Conservation (phyloP, 2,888 invertebrate species). For the Strigamia transsilvanica region DNA sequence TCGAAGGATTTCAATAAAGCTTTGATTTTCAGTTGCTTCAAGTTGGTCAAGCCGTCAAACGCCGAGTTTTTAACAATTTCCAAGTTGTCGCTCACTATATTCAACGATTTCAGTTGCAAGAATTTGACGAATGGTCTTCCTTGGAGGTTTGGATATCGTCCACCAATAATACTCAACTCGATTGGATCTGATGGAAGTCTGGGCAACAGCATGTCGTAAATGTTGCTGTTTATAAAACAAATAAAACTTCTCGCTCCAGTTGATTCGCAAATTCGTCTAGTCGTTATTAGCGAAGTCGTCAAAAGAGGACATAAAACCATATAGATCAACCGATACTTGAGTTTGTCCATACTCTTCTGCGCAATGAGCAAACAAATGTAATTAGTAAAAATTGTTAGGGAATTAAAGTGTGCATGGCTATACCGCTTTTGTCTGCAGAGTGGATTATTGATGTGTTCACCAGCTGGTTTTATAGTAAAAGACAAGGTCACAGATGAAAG, state of each 20-base stretch:
- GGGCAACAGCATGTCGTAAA: neutral
- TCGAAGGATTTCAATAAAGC: neutral
- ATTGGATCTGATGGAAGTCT: neutral
- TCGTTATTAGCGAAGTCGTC: neutral
- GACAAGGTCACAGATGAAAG: neutral
- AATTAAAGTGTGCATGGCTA: neutral
- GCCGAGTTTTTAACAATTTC: slow-evolving; percentile 2
- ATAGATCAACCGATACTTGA: neutral
- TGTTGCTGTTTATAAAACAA: slow-evolving; percentile 18
- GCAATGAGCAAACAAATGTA: neutral
- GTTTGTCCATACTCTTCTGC: neutral
- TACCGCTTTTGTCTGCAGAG: neutral
- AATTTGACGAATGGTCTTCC: neutral
- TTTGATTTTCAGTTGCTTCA: neutral
- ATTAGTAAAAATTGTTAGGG: neutral
- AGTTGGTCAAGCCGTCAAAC: neutral
- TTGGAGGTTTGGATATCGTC: neutral
- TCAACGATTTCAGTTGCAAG: neutral
- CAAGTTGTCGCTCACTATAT: slow-evolving; percentile 7
- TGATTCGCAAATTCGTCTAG: neutral
- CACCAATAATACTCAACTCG: neutral
- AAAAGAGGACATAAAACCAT: neutral
- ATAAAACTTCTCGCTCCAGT: neutral
- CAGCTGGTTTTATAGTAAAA: slow-evolving; percentile 18
- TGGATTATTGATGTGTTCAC: neutral